Base-by-base conservation (phyloP, 1,140 invertebrate genomes). In the Caenorhabditis inopinata region DNA sequence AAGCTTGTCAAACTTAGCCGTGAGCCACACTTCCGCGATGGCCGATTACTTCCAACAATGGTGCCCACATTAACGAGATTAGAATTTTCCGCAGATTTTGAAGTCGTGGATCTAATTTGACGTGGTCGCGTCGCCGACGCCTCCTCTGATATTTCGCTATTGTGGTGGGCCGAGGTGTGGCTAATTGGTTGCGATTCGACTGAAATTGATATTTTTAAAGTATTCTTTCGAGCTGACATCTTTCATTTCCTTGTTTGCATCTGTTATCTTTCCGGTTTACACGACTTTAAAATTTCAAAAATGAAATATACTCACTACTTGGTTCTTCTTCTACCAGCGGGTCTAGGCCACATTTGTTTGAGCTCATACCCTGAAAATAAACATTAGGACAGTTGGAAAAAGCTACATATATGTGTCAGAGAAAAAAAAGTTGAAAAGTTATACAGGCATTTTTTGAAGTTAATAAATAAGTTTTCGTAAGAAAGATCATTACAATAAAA, bases 1-100 rank as follows among this genome's bases (percentile, higher is more conserved):
- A 78, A 27, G 35, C 76, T 78, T 4, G 53, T 53, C 76, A 78
- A 27, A 68, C 76, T 78, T 35, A 78, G 51, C n/a, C 76, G 76
- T 16, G 49, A 62, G 32, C 76, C 76, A 18, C 49, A 58, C 76
- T 78, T 78, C 42, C 53, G 49, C 51, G 58, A 68, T 32, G 58
- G 58, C 21, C 58, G 58, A 68, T 78, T 29, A 27, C 35, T 76
- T n/a, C 29, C 25, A 14, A 32, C 47, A 49, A 76, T 38, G 1
- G 46, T 21, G 16, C 48, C 48, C 25, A 47, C 48, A 38, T 76
- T 76, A n/a, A 48, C 58, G 38, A 48, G 25, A 47, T 25, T 75
- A 21, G 73, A 75, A 75, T 29, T 46, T 46, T 47, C 73, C 2
- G 73, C 35, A 3, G 42, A 75, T 32, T 46, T 75, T 0, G 73